Base-by-base conservation (phyloP, 2,797 vertebrate species). In the Pygocentrus nattereri region DNA sequence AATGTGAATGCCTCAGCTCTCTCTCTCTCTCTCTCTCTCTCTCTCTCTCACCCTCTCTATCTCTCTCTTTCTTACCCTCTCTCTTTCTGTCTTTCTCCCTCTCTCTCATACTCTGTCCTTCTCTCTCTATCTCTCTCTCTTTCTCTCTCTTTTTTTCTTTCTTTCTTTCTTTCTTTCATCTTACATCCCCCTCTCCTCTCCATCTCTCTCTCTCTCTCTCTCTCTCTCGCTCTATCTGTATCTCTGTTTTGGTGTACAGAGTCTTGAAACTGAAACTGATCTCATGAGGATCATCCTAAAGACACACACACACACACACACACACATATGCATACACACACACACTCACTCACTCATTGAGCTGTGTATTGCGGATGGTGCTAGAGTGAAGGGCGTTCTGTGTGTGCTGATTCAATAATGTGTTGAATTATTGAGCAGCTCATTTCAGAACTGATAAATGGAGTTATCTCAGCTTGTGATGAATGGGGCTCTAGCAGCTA, bases 341-440 rank as follows among this genome's bases (percentile, higher is more conserved):
- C 59, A 68, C 50, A 23, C 49, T 56, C 8, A 10, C 31, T 18
- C 10, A n/a, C 50, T 49, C n/a, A 11, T 59, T 52, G 38, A n/a
- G 12, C 19, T 72, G 64, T 31, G 70, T 75, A 18, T 30, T 38
- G 47, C 47, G 10, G 69, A 77, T 11, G 8, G 59, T 47, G 54
- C 23, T 59, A 56, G 16, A 79, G 27, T 82, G 79, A 83, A 86
- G 81, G 87, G 62, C 85, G 18, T 74, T 38, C 15, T 59, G 67
- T 72, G 69, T 76, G 58, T 75, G 78, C 79, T 62, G 89, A 88
- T 93, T 92, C 88, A 91, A 91, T 91, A 92, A 84, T 79, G 80
- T 84, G 74, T 88, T 95, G 91, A 95, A 95, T 95, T 92, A 95
- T 95, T 95, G 89, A 95, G 93, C 89, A 92, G 88, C 88, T 94